These are phyloP conservation scores for Leptobrachium leishanense DNA, from an alignment of 2,113 vertebrate genomes.

Conservation along the genomic window DNA sequence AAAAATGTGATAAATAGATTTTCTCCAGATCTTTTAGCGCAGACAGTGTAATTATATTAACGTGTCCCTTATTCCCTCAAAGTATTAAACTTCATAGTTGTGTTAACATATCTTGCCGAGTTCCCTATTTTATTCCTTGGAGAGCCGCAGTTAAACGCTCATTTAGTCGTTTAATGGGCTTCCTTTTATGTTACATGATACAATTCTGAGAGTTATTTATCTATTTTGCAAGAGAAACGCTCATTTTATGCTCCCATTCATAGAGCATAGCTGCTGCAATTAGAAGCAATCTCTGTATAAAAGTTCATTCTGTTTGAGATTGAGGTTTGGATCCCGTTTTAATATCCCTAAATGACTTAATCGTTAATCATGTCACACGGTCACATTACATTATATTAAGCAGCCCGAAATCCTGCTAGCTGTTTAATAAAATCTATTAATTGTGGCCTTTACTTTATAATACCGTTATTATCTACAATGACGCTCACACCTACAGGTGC, in stretches of 20 bases:
- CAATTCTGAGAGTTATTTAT: not conserved
- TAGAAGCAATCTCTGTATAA: not conserved
- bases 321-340: not conserved
- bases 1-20: not conserved
- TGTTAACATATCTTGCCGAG: not conserved
- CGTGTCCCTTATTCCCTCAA: not conserved
- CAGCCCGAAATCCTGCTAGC: no score
- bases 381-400: no score
- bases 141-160: not conserved
- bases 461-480: no score
- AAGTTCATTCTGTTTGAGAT: not conserved
- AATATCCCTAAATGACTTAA: not conserved
- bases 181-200: not conserved
- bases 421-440: no score
- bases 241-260: not conserved
- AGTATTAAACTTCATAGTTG: not conserved
- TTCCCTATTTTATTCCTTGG: not conserved
- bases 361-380: no score
- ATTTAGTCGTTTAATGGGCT: not conserved
- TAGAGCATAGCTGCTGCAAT: not conserved
- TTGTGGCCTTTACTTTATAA: no score
- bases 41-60: not conserved
- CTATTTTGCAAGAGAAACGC: not conserved
- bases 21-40: not conserved
- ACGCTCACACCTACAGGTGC: no score